phyloP scores from a whole-genome alignment of 2,113 vertebrate species.

The Pygoscelis adeliae region DNA sequence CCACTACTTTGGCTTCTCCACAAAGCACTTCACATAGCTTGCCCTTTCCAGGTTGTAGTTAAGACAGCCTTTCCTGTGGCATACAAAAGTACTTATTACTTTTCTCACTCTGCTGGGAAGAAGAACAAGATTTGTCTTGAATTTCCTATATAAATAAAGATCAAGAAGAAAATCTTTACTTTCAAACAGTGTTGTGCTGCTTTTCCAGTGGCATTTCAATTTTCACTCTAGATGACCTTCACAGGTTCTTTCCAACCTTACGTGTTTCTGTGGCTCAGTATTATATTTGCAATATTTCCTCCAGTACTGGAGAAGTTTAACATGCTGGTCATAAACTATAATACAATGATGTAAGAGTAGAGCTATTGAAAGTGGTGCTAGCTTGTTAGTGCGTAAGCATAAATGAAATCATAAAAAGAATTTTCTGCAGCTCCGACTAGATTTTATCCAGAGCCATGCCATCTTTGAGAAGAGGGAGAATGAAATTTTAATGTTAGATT shows the following conservation, averaged over 20 bases:
- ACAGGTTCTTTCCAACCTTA: neutral
- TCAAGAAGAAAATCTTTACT: slow-evolving; percentile 33
- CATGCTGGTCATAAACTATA: neutral
- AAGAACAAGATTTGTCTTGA: neutral
- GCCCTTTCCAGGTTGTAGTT: neutral
- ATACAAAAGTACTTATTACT: neutral
- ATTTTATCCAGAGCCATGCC: neutral
- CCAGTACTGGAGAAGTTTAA: neutral
- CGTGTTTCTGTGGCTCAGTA: neutral
- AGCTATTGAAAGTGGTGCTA: neutral
- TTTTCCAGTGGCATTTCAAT: slow-evolving; percentile 19
- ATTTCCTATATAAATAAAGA: slow-evolving; percentile 39
- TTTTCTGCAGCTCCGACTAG: neutral
- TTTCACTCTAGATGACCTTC: neutral
- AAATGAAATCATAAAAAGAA: neutral
- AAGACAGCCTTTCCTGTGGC: neutral
- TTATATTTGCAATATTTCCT: neutral
- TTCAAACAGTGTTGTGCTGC: neutral
- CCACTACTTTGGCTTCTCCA: neutral
- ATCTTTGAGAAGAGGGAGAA: neutral
- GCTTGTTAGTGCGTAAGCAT: neutral
- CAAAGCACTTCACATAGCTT: neutral
- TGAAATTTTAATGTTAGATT: slow-evolving; percentile 17
- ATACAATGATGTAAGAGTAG: neutral
- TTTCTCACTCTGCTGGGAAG: neutral